These are phyloP conservation scores for Xestia ashworthii DNA, from an alignment of 2,888 invertebrate genomes.

Conservation along the genomic window DNA sequence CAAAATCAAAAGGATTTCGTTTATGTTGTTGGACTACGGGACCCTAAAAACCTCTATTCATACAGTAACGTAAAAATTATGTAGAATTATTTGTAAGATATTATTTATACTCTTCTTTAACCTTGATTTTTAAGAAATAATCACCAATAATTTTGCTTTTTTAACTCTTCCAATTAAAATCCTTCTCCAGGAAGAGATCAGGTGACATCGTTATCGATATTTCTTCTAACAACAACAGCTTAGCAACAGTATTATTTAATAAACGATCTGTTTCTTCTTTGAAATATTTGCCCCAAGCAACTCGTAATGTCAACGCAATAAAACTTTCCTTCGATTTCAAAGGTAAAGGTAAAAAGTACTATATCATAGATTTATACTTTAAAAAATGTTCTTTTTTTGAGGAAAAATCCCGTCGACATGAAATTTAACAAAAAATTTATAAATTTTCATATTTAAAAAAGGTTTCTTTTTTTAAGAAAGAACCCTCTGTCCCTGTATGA, in stretches of 20 bases:
- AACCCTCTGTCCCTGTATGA: background rate
- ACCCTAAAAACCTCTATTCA: background rate
- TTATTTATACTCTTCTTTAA: background rate
- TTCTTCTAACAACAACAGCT: background rate
- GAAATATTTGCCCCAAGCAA: background rate
- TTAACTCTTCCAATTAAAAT: slow-evolving; percentile 12
- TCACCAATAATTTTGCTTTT: background rate
- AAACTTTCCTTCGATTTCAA: background rate
- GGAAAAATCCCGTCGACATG: background rate
- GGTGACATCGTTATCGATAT: slow-evolving; percentile 8
- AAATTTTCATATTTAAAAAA: too few relatives aligned
- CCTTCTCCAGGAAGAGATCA: background rate
- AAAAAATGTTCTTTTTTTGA: background rate
- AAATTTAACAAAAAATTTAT: too few relatives aligned
- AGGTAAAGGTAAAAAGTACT: background rate
- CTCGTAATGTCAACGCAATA: background rate
- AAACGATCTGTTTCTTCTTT: background rate
- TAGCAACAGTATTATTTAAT: background rate
- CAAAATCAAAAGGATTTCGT: background rate
- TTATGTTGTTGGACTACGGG: background rate
- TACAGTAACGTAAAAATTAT: background rate
- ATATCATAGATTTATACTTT: background rate
- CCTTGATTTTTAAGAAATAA: background rate
- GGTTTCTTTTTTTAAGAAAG: too few relatives aligned
- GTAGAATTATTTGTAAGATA: background rate